Base-by-base conservation (phyloP, 2,797 vertebrate genomes). In the Margarornis squamiger region DNA sequence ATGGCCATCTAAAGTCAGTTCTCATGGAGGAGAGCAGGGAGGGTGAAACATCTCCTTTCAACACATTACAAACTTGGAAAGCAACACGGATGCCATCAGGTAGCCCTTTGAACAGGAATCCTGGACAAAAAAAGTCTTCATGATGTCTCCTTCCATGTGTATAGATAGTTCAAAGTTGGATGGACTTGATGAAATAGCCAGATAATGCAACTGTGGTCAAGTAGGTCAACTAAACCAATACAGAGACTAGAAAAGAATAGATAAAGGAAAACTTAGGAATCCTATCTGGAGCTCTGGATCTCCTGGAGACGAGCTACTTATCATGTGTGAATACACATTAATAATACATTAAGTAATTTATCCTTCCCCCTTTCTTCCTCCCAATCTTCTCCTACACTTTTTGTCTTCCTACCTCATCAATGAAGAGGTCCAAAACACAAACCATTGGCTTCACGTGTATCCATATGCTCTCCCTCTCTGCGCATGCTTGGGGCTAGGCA, bases 381-480 rank as follows among this genome's bases (percentile, higher is more conserved):
- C 14, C 48, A 54, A 0, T 54, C 30, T 74, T 70, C 30, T 78
- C 27, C 43, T 63, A 32, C 2, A 43, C 5, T 36, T 92, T 29
- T 32, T 48, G 8, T 6, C 13, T 84, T 70, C 34, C 20, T 19
- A 24, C 7, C 24, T 75, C 2, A 3, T 54, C 45, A 75, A 4
- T 22, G 30, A 86, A 48, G 36, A 74, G 70, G 9, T n/a, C 43
- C n/a, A n/a, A 59, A 82, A 18, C 39, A 65, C 13, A 88, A 59
- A 49, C 14, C 9, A 19, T 30, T 46, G 41, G 10, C 68, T 82
- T 88, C 39, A 39, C 0, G 0, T 16, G 10, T 43, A 29, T 51
- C 22, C 15, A 22, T 76, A 80, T 3, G 1, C 45, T 49, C 6
- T 23, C 10, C 16, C 17, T 70, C 26, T 17, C 72, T 0, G 0